phyloP scores from a whole-genome alignment of 2,113 vertebrate species.

The Diglossa brunneiventris region DNA sequence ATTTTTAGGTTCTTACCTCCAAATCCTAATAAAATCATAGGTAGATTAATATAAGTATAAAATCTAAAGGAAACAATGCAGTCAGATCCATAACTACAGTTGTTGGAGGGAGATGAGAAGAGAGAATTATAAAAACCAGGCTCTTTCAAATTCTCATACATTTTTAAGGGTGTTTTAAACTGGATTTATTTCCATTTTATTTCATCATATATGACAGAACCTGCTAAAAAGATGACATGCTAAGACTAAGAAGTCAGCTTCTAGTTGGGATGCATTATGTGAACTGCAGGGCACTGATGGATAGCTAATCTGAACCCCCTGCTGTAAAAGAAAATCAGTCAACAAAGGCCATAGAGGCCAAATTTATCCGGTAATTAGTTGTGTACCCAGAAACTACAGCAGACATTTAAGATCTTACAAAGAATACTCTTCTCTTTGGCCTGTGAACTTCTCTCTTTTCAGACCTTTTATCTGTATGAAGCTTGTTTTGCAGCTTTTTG shows the following conservation, averaged over 20 bases:
- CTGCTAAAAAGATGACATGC: background rate
- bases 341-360: background rate
- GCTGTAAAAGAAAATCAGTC: background rate
- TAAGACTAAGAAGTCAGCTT: background rate
- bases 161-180: background rate
- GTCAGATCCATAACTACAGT: background rate
- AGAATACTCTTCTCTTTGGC: background rate
- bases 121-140: background rate
- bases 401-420: background rate
- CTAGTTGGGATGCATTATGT: background rate
- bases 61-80: background rate
- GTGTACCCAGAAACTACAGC: background rate
- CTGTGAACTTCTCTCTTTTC: background rate
- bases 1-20: background rate
- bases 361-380: background rate
- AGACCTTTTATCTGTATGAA: background rate
- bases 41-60: background rate
- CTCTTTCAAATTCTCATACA: background rate
- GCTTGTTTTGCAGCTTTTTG: background rate
- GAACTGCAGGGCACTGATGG: background rate
- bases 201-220: background rate
- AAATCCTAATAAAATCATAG: background rate
- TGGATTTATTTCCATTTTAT: background rate
- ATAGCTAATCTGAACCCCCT: background rate
- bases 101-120: background rate